phyloP scores from a whole-genome alignment of 2,797 vertebrate species.

The Artibeus lituratus region DNA sequence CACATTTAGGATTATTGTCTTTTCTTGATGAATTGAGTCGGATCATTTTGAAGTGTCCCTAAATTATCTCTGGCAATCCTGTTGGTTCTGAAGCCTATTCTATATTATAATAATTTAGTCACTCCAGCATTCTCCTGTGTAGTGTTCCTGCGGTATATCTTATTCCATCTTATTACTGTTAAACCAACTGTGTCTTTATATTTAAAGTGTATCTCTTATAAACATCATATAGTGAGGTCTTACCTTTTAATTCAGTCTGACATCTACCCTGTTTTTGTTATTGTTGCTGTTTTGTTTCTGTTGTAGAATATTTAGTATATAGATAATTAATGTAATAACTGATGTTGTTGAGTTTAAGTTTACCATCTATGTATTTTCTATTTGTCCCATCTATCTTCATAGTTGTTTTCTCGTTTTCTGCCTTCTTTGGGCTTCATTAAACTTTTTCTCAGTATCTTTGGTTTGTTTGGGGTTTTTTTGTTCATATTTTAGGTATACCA shows the following conservation, averaged over 20 bases:
- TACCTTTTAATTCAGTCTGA: not conserved
- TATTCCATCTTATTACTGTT: not conserved
- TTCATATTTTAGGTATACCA: not conserved
- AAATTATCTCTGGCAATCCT: not conserved
- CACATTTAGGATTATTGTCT: slow-evolving; percentile 27
- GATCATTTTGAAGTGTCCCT: slow-evolving; percentile 26
- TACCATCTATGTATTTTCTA: not conserved
- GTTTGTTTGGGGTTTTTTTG: not conserved
- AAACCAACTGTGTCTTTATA: not conserved
- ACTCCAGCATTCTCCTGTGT: not conserved
- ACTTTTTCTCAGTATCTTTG: not conserved
- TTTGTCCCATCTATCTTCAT: not conserved
- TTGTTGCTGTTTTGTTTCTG: not conserved
- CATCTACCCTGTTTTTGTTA: not conserved
- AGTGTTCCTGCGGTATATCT: not conserved
- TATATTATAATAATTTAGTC: not conserved
- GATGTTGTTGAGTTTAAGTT: not conserved
- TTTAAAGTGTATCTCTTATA: not conserved
- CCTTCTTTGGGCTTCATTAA: not conserved
- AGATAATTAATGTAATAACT: not conserved
- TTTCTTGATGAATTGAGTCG: slow-evolving; percentile 21
- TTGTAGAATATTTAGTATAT: not conserved
- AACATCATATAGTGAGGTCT: not conserved
- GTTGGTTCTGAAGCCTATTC: not conserved
- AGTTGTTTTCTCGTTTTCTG: not conserved